A percentile compares a stretch with the other conserved stretches of the same genome.
These are phyloP conservation scores for Troglohyphantes excavatus DNA, from an alignment of 2,888 invertebrate genomes.

Conservation along the genomic window DNA sequence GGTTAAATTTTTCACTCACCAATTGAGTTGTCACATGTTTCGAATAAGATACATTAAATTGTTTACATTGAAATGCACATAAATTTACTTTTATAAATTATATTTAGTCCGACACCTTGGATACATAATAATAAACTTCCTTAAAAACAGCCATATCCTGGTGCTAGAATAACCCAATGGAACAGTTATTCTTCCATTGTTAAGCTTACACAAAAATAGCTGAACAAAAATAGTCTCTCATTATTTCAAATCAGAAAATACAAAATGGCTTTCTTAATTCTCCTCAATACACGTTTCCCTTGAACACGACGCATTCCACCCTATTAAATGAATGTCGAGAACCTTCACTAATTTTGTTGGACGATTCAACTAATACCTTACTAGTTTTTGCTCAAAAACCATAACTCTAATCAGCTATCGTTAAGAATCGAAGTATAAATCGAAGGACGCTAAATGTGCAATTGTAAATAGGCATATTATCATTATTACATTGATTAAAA, in stretches of 20 bases:
- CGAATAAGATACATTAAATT: too few relatives aligned
- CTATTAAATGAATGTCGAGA: neutral
- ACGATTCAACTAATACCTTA: conserved; percentile 34
- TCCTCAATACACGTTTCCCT: neutral
- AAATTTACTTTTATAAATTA: too few relatives aligned
- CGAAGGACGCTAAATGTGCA: conserved; percentile 32
- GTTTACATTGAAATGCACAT: too few relatives aligned
- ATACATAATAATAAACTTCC: neutral
- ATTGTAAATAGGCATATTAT: conserved; percentile 30
- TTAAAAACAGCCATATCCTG: conserved; percentile 34
- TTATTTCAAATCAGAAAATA: conserved; percentile 45
- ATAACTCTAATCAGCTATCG: conserved; percentile 12
- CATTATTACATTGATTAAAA: conserved; percentile 10
- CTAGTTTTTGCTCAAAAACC: conserved; percentile 31
- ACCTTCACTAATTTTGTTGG: conserved; percentile 23
- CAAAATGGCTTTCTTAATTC: conserved; percentile 30
- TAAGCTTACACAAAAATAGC: conserved; percentile 51
- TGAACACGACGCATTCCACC: neutral
- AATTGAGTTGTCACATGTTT: too few relatives aligned
- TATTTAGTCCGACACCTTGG: too few relatives aligned
- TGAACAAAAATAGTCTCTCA: conserved; percentile 57
- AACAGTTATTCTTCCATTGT: neutral
- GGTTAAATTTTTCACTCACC: too few relatives aligned
- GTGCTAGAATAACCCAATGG: conserved; percentile 15
- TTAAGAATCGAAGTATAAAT: conserved; percentile 39